Evolutionary conservation across 2,113 vertebrate species (phyloP), one percentile per base, ranked within the genome.

Genomic region (Periophthalmodon schlosseri): DNA sequence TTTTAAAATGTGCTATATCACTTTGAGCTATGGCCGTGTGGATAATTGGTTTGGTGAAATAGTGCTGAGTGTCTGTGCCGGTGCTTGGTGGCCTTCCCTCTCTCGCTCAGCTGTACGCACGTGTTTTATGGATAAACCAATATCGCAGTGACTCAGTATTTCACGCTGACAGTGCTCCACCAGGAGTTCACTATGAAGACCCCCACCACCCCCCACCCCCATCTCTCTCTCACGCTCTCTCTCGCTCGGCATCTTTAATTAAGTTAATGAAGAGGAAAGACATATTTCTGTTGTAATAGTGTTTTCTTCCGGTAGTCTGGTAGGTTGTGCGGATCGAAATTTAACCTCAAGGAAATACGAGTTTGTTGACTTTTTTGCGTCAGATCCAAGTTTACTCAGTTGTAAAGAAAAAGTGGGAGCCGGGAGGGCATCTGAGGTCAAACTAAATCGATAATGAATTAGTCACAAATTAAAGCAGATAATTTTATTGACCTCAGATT

Each of bases 31-130:
- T 92, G 87, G 91, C 89, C 85, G 79, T 91, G 87, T 91, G 90
- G 91, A 92, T 92, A 92, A 92, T 92, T 92, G 91, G 90, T 92
- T 91, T 92, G 91, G 87, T 92, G 91, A 92, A 92, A 92, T 92
- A 92, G 90, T 92, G 91, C 91, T 92, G 90, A 89, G 89, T 90
- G 89, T 91, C 83, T 89, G 84, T 88, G 86, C 88, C 86, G 86
- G 70, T 74, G 57, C 57, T 60, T 60, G 86, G 84, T 88, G 88
- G 87, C 85, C 84, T 86, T 88, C 84, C 80, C 75, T 56, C 76
- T 85, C 71, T 68, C 64, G 74, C 24, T 63, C 60, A 34, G 65
- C 72, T 71, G 67, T 73, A 56, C 50, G 58, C 54, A 63, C 20
- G 65, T 63, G 61, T 23, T 93, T 91, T 88, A 91, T 88, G 87